These are phyloP conservation scores for Mystacides longicornis DNA, from an alignment of 2,888 invertebrate species.

Conservation along the genomic window DNA sequence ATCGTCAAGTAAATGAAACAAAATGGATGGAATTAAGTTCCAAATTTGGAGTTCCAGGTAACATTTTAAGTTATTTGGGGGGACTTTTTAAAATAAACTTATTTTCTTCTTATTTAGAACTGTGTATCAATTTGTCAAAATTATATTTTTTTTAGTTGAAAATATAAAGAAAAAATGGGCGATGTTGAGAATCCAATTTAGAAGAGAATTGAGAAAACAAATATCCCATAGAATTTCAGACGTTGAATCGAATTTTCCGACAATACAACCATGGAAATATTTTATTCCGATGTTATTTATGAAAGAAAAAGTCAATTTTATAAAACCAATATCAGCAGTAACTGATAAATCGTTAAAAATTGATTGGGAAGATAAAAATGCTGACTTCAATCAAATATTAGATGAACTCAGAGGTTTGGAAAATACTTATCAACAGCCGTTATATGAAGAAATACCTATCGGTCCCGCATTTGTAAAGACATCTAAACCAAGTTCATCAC, in stretches of 20 bases:
- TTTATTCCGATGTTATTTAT: slow-evolving; percentile 13
- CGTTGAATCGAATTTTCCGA: slow-evolving; percentile 5
- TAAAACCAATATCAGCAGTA: slow-evolving; percentile 1
- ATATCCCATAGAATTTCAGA: slow-evolving; percentile 4
- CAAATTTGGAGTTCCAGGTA: slow-evolving; percentile 14
- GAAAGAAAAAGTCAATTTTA: slow-evolving; percentile 6
- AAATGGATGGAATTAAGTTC: slow-evolving; percentile 2
- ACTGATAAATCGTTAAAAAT: slow-evolving; percentile 2
- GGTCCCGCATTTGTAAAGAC: not conserved
- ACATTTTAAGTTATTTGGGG: not conserved
- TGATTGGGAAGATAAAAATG: slow-evolving; percentile 10
- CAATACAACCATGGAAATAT: slow-evolving; percentile 14
- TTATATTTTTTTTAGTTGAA: slow-evolving; percentile 7
- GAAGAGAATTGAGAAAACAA: slow-evolving; percentile 15
- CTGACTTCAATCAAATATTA: slow-evolving; percentile 8
- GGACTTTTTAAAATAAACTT: not conserved
- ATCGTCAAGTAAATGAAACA: slow-evolving; percentile 1
- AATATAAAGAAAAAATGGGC: slow-evolving; percentile 14
- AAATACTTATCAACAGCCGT: slow-evolving; percentile 7
- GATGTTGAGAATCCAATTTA: slow-evolving; percentile 10
- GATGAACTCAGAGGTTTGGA: slow-evolving; percentile 8
- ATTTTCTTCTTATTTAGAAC: not conserved
- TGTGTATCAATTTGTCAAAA: not conserved
- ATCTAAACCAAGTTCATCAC: not conserved
- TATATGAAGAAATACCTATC: slow-evolving; percentile 6